phyloP scores from a whole-genome alignment of 2,113 vertebrate genomes.

The Pedionomus torquatus region DNA sequence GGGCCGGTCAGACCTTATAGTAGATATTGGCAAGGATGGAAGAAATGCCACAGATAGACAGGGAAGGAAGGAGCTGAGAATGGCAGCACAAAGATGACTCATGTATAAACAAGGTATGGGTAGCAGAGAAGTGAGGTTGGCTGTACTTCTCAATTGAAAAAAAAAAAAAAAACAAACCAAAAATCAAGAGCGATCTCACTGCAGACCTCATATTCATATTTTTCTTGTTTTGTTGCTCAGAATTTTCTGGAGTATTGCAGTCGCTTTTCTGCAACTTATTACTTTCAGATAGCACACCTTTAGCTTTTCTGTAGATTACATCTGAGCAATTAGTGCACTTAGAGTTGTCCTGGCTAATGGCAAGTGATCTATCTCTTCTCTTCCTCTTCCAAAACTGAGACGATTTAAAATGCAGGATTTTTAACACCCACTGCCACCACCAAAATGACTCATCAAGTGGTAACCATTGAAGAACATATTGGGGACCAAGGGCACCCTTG shows the following conservation, averaged over 20 bases:
- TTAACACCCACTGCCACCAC: neutral
- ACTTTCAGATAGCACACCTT: neutral
- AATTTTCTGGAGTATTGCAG: neutral
- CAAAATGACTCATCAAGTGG: neutral
- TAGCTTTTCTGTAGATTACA: neutral
- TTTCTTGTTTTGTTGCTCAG: neutral
- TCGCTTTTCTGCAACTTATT: neutral
- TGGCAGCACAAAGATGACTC: neutral
- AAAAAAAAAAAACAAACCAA: no score
- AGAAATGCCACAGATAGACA: neutral
- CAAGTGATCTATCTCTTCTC: neutral
- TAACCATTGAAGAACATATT: neutral
- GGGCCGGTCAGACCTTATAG: neutral
- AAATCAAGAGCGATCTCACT: neutral
- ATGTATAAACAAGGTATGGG: neutral
- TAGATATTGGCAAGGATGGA: neutral
- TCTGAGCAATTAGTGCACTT: neutral
- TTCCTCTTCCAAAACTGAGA: neutral
- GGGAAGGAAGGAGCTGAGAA: neutral
- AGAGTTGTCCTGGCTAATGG: rapidly evolving
- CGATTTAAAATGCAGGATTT: neutral
- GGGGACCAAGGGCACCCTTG: neutral
- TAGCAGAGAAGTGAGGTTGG: neutral
- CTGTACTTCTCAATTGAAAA: neutral
- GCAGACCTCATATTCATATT: neutral